These are phyloP conservation scores for Pandemis heparana DNA, from an alignment of 2,888 invertebrate species.

Conservation along the genomic window DNA sequence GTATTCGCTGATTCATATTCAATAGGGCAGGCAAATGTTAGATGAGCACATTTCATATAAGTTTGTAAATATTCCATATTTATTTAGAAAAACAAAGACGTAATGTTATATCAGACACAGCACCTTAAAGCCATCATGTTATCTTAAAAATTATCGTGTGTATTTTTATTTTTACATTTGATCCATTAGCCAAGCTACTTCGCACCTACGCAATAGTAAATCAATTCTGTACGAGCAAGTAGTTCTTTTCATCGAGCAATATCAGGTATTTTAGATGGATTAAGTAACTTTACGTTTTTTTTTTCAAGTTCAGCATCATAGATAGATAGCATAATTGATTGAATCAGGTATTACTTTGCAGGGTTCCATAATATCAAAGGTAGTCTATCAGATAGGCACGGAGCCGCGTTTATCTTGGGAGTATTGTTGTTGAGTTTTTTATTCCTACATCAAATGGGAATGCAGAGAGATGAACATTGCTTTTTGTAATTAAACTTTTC, in stretches of 20 bases:
- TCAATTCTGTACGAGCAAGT: not conserved
- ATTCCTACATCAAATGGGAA: not conserved
- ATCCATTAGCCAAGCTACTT: conserved; percentile 10
- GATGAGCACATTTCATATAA: conserved; percentile 19
- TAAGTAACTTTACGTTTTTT: not conserved
- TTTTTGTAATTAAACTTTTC: not conserved
- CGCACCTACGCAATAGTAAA: conserved; percentile 3
- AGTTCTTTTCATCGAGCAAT: not conserved
- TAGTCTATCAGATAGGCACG: too few species aligned
- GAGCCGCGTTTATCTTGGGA: too few species aligned
- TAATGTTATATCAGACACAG: not conserved
- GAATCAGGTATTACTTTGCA: too few species aligned
- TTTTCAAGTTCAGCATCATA: not conserved
- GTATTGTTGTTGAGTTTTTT: too few species aligned
- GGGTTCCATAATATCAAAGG: too few species aligned
- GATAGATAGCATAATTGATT: too few species aligned
- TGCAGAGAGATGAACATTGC: not conserved
- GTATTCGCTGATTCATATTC: conserved; percentile 22
- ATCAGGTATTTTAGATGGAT: not conserved
- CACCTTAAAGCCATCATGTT: not conserved
- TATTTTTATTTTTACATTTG: not conserved
- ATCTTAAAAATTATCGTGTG: not conserved
- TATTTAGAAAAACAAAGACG: not conserved
- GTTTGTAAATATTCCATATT: not conserved
- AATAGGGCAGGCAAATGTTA: conserved; percentile 8